Percentiles rank a stretch among this genome's conserved stretches.
Evolutionary conservation across 1,140 invertebrate species (phyloP).

Genomic region (Myzus persicae): DNA sequence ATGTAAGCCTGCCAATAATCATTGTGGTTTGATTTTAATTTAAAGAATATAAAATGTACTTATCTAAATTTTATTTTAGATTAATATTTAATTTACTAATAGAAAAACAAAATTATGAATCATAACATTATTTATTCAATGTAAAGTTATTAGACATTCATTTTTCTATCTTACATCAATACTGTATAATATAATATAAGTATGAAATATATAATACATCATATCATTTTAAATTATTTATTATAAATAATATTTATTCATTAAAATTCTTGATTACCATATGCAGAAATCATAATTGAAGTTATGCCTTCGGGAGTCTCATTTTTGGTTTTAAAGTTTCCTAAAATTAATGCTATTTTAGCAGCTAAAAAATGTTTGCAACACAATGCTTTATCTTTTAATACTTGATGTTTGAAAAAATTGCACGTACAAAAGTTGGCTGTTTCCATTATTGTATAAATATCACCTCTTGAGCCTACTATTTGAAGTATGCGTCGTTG

Average conservation of each 20-base stretch:
- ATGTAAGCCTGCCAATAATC: too few species aligned
- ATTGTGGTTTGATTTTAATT: background rate
- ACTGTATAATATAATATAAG: background rate
- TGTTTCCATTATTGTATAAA: slow-evolving; percentile 50
- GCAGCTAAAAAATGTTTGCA: slow-evolving; percentile 57
- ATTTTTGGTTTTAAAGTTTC: slow-evolving; percentile 20
- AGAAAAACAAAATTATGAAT: background rate
- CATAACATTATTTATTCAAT: background rate
- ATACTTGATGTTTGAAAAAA: slow-evolving; percentile 51
- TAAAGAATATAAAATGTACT: background rate
- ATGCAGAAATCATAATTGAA: slow-evolving; percentile 36
- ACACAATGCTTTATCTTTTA: slow-evolving; percentile 45
- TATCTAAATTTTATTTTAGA: background rate
- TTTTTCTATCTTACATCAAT: background rate
- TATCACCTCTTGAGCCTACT: slow-evolving; percentile 54
- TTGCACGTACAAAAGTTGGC: slow-evolving; percentile 43
- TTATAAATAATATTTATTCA: background rate
- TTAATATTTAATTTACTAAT: background rate
- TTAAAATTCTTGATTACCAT: slow-evolving; percentile 22
- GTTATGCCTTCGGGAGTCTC: slow-evolving; percentile 34
- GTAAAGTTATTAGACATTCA: background rate
- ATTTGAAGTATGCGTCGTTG: slow-evolving; percentile 36
- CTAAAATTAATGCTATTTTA: slow-evolving; percentile 43
- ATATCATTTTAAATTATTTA: background rate
- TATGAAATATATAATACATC: background rate